Conservation (phyloP, 2,797 vertebrate species). For the Podarcis lilfordi region DNA sequence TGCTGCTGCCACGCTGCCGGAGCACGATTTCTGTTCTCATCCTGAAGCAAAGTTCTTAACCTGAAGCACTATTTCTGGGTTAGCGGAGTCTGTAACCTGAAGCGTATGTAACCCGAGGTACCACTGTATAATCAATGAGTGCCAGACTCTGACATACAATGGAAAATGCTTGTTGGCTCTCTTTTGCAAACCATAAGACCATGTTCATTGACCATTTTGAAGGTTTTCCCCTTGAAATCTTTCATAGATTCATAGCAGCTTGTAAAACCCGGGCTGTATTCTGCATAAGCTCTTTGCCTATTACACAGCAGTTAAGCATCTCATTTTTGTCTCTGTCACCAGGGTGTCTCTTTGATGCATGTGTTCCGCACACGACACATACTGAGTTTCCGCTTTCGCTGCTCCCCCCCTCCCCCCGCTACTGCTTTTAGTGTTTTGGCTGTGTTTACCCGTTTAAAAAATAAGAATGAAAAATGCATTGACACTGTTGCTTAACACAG, state of each 20-base stretch:
- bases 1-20: too few relatives aligned
- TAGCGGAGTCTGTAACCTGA: too few relatives aligned
- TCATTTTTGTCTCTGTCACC: constrained; percentile 20
- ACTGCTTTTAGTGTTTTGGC: constrained; percentile 21
- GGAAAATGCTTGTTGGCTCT: neutral
- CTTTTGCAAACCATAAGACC: neutral
- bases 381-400: constrained; percentile 8
- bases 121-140: neutral
- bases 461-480: constrained; percentile 40
- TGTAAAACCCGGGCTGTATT: neutral
- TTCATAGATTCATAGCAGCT: neutral
- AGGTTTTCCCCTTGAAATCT: neutral
- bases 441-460: constrained; percentile 37
- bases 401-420: constrained; percentile 1
- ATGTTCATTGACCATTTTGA: neutral
- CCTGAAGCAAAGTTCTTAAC: too few relatives aligned
- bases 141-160: neutral
- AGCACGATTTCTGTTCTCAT: too few relatives aligned
- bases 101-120: too few relatives aligned
- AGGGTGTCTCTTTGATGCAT: constrained; percentile 39
- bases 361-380: constrained; percentile 11
- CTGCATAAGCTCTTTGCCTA: neutral
- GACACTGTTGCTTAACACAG: constrained; percentile 32
- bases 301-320: constrained; percentile 17
- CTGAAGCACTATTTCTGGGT: too few relatives aligned